Evolutionary conservation across 2,888 invertebrate species (phyloP), one percentile per base, ranked within the genome.

Genomic region (Phrixothrix hirtus): DNA sequence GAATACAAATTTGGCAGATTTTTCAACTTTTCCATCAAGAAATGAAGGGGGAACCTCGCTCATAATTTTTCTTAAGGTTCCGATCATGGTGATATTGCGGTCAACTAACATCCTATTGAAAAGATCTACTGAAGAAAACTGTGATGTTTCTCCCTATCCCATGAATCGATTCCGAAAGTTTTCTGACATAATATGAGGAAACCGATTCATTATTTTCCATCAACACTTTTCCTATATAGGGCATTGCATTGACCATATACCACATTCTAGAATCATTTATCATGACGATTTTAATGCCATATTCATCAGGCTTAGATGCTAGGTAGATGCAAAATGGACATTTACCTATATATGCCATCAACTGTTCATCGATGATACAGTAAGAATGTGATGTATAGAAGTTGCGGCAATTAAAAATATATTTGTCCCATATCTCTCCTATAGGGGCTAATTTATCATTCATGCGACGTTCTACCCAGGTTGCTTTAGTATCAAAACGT

Each of bases 251-350:
- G 6, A 55, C 12, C 55, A 55, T 50, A 29, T 57, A 55, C 21
- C 39, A 46, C 6, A 55, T 55, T 11, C 48, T 43, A 9, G 43
- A 30, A 39, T 60, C 57, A 39, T 46, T 46, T n/a, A 55, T 32
- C 7, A 57, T 38, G 12, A 48, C 38, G 14, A 56, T 47, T 37
- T 60, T 58, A 10, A 60, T 58, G 7, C 60, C 56, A 17, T 51
- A 55, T 42, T 58, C 51, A 26, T 55, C 52, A 12, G 49, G 39
- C n/a, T 55, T 46, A 12, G 41, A 26, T 9, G 55, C 46, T 17
- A 58, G 61, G 31, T 60, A 55, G 3, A 55, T 39, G 7, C 52
- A 41, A 31, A 60, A 60, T 5, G 51, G 52, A 38, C 58, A 61
- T 16, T 41, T 49, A 16, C 52, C 58, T 14, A 60, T 25, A 30